Conservation (phyloP, 2,113 vertebrate species). For the Chamaea fasciata region DNA sequence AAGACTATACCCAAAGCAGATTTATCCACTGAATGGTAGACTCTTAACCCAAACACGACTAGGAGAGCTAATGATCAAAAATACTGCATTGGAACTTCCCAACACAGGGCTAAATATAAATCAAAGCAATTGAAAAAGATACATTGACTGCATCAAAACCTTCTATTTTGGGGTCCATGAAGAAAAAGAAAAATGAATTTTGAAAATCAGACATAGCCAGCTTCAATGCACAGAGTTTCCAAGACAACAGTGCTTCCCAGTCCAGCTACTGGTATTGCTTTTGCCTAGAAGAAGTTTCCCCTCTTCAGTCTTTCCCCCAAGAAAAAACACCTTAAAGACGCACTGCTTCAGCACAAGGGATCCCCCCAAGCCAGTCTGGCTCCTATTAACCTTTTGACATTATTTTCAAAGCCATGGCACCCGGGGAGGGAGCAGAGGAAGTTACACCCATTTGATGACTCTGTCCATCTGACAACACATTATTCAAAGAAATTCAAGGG, state of each 20-base stretch:
- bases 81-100: background rate
- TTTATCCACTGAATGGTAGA: background rate
- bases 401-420: background rate
- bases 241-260: conserved; percentile 38
- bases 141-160: background rate
- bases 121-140: background rate
- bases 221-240: conserved; percentile 22
- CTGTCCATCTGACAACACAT: background rate
- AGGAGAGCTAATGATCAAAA: background rate
- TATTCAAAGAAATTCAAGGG: background rate
- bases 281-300: background rate
- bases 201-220: background rate
- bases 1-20: background rate
- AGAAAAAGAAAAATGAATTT: background rate
- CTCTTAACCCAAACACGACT: background rate
- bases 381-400: background rate
- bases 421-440: background rate
- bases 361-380: background rate
- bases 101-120: background rate
- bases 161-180: background rate
- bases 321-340: background rate
- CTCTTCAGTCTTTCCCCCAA: background rate
- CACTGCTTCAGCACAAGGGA: background rate
- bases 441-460: background rate
- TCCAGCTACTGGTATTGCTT: background rate